Conservation (phyloP, 2,113 vertebrate species). For the Psilopogon haemacephalus region DNA sequence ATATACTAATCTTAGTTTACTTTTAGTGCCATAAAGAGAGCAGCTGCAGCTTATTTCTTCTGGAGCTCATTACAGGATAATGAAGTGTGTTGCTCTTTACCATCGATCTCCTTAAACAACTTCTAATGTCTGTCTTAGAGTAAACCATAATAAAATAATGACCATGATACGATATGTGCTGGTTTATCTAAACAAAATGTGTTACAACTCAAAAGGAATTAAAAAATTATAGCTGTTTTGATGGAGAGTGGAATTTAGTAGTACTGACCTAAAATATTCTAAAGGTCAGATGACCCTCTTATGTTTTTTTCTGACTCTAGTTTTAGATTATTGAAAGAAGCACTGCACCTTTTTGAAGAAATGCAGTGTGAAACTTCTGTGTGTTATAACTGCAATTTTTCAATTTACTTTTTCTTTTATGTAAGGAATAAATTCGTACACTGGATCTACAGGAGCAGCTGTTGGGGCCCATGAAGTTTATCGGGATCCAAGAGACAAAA, state of each 20-base stretch:
- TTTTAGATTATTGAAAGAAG: constrained; percentile 4
- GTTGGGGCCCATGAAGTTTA: constrained; percentile 83
- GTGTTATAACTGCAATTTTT: neutral
- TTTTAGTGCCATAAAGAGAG: neutral
- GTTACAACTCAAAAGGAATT: neutral
- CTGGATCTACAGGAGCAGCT: constrained; percentile 86
- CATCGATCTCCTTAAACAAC: neutral
- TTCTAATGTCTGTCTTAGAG: neutral
- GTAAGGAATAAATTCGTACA: constrained; percentile 89
- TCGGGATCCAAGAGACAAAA: constrained; percentile 88
- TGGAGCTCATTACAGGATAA: neutral
- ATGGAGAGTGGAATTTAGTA: neutral
- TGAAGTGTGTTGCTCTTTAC: neutral
- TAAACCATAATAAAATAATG: neutral
- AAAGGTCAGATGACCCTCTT: neutral
- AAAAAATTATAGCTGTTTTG: neutral
- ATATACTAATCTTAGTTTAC: neutral
- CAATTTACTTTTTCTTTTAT: constrained; percentile 55
- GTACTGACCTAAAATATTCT: neutral
- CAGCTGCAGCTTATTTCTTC: neutral
- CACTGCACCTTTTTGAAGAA: constrained; percentile 39
- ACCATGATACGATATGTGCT: neutral
- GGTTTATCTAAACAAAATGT: neutral
- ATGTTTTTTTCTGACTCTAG: neutral
- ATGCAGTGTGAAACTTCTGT: neutral